A percentile compares a stretch with the other conserved stretches of the same genome.
phyloP scores from a whole-genome alignment of 2,888 invertebrate species.

The Tenthredo distinguenda region DNA sequence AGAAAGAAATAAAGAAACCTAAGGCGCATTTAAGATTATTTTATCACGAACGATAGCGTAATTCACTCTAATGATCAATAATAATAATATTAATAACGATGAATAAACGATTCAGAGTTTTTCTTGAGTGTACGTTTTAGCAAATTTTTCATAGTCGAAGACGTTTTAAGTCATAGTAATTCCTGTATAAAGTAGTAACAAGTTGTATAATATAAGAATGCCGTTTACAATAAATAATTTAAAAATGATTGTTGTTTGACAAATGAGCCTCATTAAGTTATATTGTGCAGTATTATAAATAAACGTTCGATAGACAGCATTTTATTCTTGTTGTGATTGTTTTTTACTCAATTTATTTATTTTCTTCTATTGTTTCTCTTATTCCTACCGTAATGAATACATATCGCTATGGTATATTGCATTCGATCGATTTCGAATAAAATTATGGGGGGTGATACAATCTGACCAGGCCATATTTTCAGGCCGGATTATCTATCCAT shows the following conservation, averaged over 20 bases:
- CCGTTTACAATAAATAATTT: slow-evolving; percentile 45
- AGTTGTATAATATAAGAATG: slow-evolving; percentile 57
- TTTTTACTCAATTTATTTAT: not conserved
- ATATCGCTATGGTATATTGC: not conserved
- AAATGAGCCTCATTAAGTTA: slow-evolving; percentile 30
- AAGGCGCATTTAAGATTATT: slow-evolving; percentile 58
- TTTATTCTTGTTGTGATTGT: not conserved
- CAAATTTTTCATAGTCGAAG: slow-evolving; percentile 56
- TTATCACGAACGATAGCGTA: slow-evolving; percentile 45
- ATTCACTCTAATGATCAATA: slow-evolving; percentile 17
- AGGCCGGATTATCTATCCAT: too few species aligned
- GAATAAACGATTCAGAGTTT: slow-evolving; percentile 33
- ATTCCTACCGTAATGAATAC: not conserved
- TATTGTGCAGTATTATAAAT: slow-evolving; percentile 74
- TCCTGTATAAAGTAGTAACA: slow-evolving; percentile 64
- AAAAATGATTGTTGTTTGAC: slow-evolving; percentile 19
- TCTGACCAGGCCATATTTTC: too few species aligned
- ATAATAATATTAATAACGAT: slow-evolving; percentile 4
- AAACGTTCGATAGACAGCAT: slow-evolving; percentile 62
- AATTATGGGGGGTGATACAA: too few species aligned
- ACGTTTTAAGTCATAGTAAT: slow-evolving; percentile 62
- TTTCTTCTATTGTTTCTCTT: not conserved
- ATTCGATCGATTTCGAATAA: not conserved
- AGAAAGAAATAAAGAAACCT: not conserved
- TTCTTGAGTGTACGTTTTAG: slow-evolving; percentile 49